Percentiles rank a stretch among this genome's conserved stretches.
Conservation (phyloP, 1,140 invertebrate genomes). For the Pomacea maculata region DNA sequence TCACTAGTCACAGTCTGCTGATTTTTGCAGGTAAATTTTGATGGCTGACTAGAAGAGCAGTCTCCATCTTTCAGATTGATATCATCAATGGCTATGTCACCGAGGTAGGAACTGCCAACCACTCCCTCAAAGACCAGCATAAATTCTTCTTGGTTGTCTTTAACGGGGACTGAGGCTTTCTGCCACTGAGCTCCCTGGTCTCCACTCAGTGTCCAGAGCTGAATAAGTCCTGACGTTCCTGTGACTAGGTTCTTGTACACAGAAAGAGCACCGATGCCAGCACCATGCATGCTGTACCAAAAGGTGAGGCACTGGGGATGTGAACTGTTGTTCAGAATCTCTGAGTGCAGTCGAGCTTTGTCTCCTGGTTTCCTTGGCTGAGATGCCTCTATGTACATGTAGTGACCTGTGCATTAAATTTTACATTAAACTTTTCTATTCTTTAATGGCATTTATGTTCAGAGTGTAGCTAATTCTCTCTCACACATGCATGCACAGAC, state of each 20-base stretch:
- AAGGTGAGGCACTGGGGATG: conserved; percentile 28
- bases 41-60: background rate
- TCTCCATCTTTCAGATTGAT: conserved; percentile 63
- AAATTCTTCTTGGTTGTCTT: conserved; percentile 17
- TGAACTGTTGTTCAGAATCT: conserved; percentile 32
- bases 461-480: background rate
- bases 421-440: background rate
- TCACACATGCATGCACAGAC: background rate
- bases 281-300: conserved; percentile 80
- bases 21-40: conserved; percentile 6
- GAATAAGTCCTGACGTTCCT: conserved; percentile 21
- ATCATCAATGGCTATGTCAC: conserved; percentile 81
- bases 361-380: conserved; percentile 45
- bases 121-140: conserved; percentile 68
- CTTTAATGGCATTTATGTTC: background rate
- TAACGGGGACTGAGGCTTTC: conserved; percentile 31
- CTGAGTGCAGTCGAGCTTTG: conserved; percentile 48
- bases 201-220: conserved; percentile 17
- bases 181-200: conserved; percentile 48
- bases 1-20: background rate
- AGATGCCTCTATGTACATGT: conserved; percentile 61
- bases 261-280: conserved; percentile 47
- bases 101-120: conserved; percentile 72
- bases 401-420: conserved; percentile 48
- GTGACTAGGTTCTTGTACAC: conserved; percentile 39